phyloP scores from a whole-genome alignment of 2,888 invertebrate species.

The Lepas anatifera region DNA sequence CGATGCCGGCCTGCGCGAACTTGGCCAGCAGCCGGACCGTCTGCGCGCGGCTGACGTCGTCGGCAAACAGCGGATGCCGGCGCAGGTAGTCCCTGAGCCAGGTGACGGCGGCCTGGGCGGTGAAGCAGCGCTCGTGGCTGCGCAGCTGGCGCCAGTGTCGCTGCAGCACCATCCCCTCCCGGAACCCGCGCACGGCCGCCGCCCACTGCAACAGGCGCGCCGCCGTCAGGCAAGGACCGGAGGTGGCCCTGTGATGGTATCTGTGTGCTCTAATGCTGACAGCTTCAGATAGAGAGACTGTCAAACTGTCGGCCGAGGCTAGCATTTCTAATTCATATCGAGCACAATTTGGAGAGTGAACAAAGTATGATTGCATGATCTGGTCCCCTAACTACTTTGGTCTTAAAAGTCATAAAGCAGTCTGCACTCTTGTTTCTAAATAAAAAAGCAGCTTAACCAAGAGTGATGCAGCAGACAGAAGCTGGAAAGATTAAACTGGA shows the following conservation, averaged over 20 bases:
- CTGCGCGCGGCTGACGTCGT: slow-evolving; percentile 18
- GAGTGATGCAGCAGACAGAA: neutral
- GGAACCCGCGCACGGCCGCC: slow-evolving; percentile 8
- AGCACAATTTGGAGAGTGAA: too few relatives aligned
- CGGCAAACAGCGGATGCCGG: slow-evolving; percentile 15
- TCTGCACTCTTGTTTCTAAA: neutral
- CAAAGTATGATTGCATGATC: too few relatives aligned
- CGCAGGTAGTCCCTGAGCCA: slow-evolving; percentile 16
- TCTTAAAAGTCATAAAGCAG: too few relatives aligned
- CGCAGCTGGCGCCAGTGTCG: slow-evolving; percentile 11
- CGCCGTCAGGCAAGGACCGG: too few relatives aligned
- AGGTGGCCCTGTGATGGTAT: too few relatives aligned
- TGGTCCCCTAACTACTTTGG: too few relatives aligned
- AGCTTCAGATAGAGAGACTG: too few relatives aligned
- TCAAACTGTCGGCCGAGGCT: too few relatives aligned
- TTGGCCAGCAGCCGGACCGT: slow-evolving; percentile 17
- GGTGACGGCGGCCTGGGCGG: slow-evolving; percentile 15
- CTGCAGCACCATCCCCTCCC: slow-evolving; percentile 4
- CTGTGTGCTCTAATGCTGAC: too few relatives aligned
- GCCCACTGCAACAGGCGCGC: neutral
- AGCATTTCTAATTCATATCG: too few relatives aligned
- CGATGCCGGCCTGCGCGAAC: slow-evolving; percentile 17
- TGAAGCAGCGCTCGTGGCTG: slow-evolving; percentile 19
- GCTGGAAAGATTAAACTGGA: too few relatives aligned
- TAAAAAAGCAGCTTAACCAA: neutral